Base-by-base conservation (phyloP, 30 jellyfish, hydroid and myxozoan genomes). In the Sanderia malayensis region DNA sequence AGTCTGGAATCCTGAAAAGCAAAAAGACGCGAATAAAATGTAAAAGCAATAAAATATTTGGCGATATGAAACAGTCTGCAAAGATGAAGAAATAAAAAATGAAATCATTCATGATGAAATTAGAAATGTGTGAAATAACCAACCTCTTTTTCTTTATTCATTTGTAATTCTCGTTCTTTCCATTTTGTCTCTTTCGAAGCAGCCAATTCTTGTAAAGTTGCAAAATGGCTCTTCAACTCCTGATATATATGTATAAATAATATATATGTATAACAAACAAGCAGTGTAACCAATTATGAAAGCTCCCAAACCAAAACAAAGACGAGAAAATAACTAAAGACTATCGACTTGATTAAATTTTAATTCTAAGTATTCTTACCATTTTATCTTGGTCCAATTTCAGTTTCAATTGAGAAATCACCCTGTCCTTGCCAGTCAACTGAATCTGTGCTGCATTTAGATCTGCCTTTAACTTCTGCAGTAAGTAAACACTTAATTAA, bases 91-190 rank as follows among this genome's bases (percentile, higher is more conserved):
- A 57, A 57, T 57, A 57, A 24, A 24, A 9, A 6, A 41, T 41
- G 15, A 41, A 41, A 15, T 15, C 55, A 6, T 15, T 8, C 8
- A 6, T 41, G 55, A 15, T 41, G 11, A 41, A 15, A 6, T n/a
- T n/a, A n/a, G n/a, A n/a, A n/a, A n/a, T n/a, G n/a, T n/a, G n/a
- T n/a, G n/a, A n/a, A n/a, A n/a, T n/a, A n/a, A n/a, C n/a, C n/a
- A n/a, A 87, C 96, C 91, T 87, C 94, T 41, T 69, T 72, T 26
- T 87, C 92, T 24, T 69, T 70, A 23, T 57, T 25, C 11, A 73
- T 22, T 22, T 75, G 76, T 32, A 81, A 37, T 46, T 87, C 96
- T 20, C 72, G 72, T 29, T 87, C 88, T 55, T 87, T 87, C 86
- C 83, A 71, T 24, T 81, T 73, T 10, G 80, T 29, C 22, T 81